These are phyloP conservation scores for Rhopilema esculentum DNA, from an alignment of 30 jellyfish, hydroid and myxozoan genomes.

Conservation along the genomic window DNA sequence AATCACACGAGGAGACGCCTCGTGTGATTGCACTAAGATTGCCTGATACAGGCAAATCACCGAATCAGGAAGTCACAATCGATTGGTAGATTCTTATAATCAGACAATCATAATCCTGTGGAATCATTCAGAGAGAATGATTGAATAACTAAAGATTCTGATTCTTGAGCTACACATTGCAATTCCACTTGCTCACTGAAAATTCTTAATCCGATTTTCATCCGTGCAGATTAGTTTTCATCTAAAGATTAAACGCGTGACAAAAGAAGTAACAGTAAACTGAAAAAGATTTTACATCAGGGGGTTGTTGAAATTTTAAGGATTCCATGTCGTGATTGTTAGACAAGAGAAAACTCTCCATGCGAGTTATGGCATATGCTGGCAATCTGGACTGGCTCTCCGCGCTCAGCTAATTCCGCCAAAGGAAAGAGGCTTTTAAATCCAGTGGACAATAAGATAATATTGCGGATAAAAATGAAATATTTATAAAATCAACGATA, in stretches of 20 bases:
- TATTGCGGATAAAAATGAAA: constrained; percentile 41
- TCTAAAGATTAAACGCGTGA: constrained; percentile 11
- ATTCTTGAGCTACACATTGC: no score
- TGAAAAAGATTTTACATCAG: background rate
- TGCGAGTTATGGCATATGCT: constrained; percentile 53
- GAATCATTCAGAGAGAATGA: no score
- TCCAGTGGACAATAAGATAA: constrained; percentile 41
- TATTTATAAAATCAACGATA: constrained; percentile 1
- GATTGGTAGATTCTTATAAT: no score
- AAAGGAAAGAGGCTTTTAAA: constrained; percentile 51
- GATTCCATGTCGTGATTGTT: background rate
- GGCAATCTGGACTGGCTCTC: constrained; percentile 42
- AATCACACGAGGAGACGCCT: no score
- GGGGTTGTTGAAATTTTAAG: background rate
- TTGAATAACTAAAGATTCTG: no score
- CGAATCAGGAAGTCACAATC: no score
- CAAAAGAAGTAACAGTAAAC: constrained; percentile 13
- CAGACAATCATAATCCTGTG: no score
- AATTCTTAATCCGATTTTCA: background rate
- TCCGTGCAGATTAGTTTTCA: background rate
- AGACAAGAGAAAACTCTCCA: background rate
- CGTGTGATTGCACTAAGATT: no score
- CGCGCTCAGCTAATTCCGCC: constrained; percentile 33
- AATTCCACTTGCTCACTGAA: background rate
- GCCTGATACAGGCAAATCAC: no score